Conservation (phyloP, 1,140 invertebrate genomes). For the Mesaphorura yosii region DNA sequence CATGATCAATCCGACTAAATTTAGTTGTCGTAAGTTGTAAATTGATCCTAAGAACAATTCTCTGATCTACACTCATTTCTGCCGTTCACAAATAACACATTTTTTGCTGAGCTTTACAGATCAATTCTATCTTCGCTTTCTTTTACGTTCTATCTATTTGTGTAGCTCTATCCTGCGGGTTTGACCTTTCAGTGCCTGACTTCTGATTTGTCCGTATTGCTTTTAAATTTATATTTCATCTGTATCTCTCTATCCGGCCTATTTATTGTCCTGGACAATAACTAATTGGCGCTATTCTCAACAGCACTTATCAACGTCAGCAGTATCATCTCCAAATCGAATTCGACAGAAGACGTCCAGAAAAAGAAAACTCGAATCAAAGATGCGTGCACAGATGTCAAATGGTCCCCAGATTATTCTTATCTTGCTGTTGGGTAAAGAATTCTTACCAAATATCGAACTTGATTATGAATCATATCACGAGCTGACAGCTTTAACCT, state of each 20-base stretch:
- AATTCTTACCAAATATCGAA: neutral
- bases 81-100: no score
- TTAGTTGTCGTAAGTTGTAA: slow-evolving; percentile 1
- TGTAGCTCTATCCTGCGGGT: no score
- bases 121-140: no score
- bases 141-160: no score
- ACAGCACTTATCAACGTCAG: slow-evolving; percentile 15
- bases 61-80: no score
- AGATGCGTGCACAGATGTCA: slow-evolving; percentile 14
- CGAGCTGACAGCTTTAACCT: neutral
- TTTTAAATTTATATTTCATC: no score
- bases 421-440: slow-evolving; percentile 20
- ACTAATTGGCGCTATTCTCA: neutral
- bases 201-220: no score
- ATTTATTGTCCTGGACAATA: no score
- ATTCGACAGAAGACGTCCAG: neutral
- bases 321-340: slow-evolving; percentile 16
- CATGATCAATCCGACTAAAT: slow-evolving; percentile 16
- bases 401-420: slow-evolving; percentile 22
- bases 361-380: neutral
- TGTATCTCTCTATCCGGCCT: no score
- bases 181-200: no score
- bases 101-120: no score
- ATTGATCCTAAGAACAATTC: no score
- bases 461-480: neutral